Conservation (phyloP, 2,888 invertebrate species). For the Sinodicranocentrus sp. region DNA sequence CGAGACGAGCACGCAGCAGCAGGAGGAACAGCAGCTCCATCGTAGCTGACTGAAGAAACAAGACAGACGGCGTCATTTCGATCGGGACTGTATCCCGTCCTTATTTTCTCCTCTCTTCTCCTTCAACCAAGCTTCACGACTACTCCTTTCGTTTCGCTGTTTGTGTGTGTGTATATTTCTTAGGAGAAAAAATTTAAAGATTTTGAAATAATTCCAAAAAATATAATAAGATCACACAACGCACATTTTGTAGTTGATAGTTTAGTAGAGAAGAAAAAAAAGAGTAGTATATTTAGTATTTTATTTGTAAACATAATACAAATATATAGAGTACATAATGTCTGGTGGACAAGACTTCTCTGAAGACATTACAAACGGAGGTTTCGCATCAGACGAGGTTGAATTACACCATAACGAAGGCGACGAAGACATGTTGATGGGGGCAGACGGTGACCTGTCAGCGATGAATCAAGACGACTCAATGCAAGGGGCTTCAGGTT, state of each 20-base stretch:
- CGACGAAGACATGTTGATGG: slow-evolving; percentile 73
- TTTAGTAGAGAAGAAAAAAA: not conserved
- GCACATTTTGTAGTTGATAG: slow-evolving; percentile 4
- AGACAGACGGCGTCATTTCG: slow-evolving; percentile 68
- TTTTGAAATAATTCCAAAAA: not conserved
- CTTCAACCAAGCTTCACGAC: slow-evolving; percentile 36
- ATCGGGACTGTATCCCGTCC: slow-evolving; percentile 56
- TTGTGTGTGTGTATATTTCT: not conserved
- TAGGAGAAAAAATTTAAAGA: not conserved
- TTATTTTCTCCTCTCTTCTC: slow-evolving; percentile 60
- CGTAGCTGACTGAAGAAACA: slow-evolving; percentile 46
- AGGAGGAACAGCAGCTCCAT: slow-evolving; percentile 47
- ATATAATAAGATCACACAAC: not conserved
- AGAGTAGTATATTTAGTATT: no score
- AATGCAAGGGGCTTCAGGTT: slow-evolving; percentile 68
- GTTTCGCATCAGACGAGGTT: slow-evolving; percentile 71
- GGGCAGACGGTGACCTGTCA: slow-evolving; percentile 65
- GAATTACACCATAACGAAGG: slow-evolving; percentile 71
- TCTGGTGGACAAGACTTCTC: slow-evolving; percentile 74
- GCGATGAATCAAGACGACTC: slow-evolving; percentile 75
- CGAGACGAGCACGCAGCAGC: slow-evolving; percentile 63
- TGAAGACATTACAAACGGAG: slow-evolving; percentile 76
- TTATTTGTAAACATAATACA: no score
- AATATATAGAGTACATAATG: slow-evolving; percentile 28
- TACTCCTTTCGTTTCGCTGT: not conserved